These are phyloP conservation scores for Cyphomyrmex costatus DNA, from an alignment of 1,140 invertebrate species.

Conservation along the genomic window DNA sequence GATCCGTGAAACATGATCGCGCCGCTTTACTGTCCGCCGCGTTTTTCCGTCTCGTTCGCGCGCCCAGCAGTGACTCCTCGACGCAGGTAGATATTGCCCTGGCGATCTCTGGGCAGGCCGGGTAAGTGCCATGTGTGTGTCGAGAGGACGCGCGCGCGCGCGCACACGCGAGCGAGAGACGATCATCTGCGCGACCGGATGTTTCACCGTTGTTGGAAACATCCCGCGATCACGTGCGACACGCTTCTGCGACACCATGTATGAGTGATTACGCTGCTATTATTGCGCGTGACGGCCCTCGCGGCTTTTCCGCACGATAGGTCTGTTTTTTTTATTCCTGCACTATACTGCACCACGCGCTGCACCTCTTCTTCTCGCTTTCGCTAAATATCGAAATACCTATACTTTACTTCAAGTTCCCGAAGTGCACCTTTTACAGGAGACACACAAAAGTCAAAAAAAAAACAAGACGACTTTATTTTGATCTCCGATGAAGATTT, in stretches of 20 bases:
- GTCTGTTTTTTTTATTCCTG: too few species aligned
- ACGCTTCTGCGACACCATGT: slow-evolving; percentile 10
- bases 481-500: too few species aligned
- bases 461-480: too few species aligned
- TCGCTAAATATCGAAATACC: too few species aligned
- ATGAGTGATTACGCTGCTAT: slow-evolving; percentile 22
- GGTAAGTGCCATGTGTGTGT: slow-evolving; percentile 39
- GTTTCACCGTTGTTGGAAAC: neutral
- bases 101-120: slow-evolving; percentile 27
- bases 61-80: slow-evolving; percentile 13
- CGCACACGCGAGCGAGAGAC: neutral
- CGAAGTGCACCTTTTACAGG: too few species aligned
- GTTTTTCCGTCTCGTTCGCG: slow-evolving; percentile 17
- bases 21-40: neutral
- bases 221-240: slow-evolving; percentile 26
- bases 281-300: neutral
- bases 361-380: neutral
- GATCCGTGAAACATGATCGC: slow-evolving; percentile 67
- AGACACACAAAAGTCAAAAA: too few species aligned
- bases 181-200: neutral
- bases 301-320: too few species aligned
- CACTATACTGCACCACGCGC: too few species aligned
- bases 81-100: slow-evolving; percentile 18
- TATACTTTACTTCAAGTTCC: too few species aligned
- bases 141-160: neutral